A percentile compares a stretch with the other conserved stretches of the same genome.
Evolutionary conservation across 2,113 vertebrate species (phyloP).

Genomic region (Polypterus bichir): DNA sequence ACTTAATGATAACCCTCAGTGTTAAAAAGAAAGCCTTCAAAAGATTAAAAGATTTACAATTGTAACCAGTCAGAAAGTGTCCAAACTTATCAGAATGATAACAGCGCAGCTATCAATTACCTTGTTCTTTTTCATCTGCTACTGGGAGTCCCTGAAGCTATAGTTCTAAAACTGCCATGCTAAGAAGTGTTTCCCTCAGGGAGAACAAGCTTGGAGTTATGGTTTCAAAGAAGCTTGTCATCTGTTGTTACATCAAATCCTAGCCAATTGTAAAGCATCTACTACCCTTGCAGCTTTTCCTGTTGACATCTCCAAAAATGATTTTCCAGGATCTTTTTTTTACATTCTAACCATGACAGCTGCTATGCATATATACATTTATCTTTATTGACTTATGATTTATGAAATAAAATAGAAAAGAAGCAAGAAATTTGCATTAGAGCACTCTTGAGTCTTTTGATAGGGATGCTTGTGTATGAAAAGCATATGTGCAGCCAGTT

Average conservation of each 20-base stretch:
- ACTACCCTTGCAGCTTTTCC: too few relatives aligned
- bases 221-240: constrained; percentile 1
- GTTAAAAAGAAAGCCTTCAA: background rate
- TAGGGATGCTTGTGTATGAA: too few relatives aligned
- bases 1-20: background rate
- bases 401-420: too few relatives aligned
- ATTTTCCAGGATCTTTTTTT: too few relatives aligned
- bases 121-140: constrained; percentile 1
- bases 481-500: too few relatives aligned
- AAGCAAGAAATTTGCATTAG: too few relatives aligned
- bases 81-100: constrained; percentile 1
- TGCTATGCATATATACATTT: too few relatives aligned
- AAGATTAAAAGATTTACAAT: background rate
- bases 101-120: constrained; percentile 8
- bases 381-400: too few relatives aligned
- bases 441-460: too few relatives aligned
- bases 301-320: too few relatives aligned
- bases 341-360: too few relatives aligned
- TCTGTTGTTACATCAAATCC: background rate
- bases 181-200: background rate
- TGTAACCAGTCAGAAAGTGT: background rate
- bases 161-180: constrained; percentile 10
- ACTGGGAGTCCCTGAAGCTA: background rate
- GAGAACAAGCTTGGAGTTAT: background rate
- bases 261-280: background rate